These are phyloP conservation scores for Eretmochelys imbricata DNA, from an alignment of 2,113 vertebrate genomes.

Conservation along the genomic window DNA sequence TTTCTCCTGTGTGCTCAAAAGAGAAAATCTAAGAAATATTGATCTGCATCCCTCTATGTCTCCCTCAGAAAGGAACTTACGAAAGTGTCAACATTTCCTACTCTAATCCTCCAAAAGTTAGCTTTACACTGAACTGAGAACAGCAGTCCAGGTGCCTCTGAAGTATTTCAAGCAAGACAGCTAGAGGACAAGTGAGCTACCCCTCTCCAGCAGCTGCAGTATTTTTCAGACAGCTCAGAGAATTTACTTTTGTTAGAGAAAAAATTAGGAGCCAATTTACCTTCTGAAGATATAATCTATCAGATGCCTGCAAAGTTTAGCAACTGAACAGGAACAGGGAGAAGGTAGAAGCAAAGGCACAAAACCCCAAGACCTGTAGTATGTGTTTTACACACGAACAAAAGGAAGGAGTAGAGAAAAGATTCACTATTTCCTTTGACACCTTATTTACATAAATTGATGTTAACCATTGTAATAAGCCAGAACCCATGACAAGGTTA, in stretches of 20 bases:
- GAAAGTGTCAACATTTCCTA: background rate
- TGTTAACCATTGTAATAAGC: background rate
- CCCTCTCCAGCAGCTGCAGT: background rate
- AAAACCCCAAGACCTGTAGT: background rate
- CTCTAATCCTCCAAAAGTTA: background rate
- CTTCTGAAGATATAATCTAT: background rate
- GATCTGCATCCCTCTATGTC: background rate
- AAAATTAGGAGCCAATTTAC: background rate
- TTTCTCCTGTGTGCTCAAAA: background rate
- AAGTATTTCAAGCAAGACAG: background rate
- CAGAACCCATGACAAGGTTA: background rate
- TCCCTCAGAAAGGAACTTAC: background rate
- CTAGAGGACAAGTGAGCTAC: background rate
- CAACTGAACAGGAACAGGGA: background rate
- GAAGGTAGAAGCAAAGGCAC: background rate
- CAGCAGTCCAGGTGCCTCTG: background rate
- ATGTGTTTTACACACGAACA: background rate
- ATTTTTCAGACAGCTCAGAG: background rate
- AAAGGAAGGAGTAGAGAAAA: background rate
- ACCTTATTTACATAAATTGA: background rate
- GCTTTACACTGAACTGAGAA: background rate
- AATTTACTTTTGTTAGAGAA: background rate
- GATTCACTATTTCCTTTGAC: background rate
- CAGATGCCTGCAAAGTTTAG: background rate
- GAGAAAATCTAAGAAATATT: background rate